Evolutionary conservation across 2,113 vertebrate genomes (phyloP), one percentile per base, ranked within the genome.

Genomic region (Melanocharis versteri): DNA sequence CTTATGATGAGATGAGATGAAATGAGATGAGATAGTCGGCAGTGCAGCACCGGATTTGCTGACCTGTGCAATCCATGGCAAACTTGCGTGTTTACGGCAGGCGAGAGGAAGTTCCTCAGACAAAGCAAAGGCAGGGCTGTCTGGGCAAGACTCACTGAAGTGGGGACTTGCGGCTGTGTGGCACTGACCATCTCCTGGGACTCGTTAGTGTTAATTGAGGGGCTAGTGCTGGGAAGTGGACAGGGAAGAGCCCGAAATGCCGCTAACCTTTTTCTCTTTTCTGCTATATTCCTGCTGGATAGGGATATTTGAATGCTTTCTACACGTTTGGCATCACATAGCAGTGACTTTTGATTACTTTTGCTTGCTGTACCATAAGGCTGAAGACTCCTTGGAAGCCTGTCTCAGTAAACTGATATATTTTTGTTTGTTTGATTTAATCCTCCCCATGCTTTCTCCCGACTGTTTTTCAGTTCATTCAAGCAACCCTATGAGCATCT

Each of bases 161-260:
- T 15, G 40, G 48, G 13, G 24, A 61, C 82, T 60, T 40, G 77
- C 17, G 66, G 30, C 39, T 60, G 17, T 45, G 19, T 57, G 68
- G 56, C 22, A 0, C 60, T 78, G 61, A 79, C 84, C 65, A 44
- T 77, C 85, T 87, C 73, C 48, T 62, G 66, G 70, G 82, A n/a
- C 78, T 91, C 2, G 0, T 60, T 73, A 61, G 11, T 71, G 24
- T 82, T 89, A 42, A 78, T 13, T 87, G 81, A 19, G 21, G 45
- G 13, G 8, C 3, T 0, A 2, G 62, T 1, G 0, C 40, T 9
- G 23, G 13, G 20, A 62, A 69, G 26, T 13, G 20, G 35, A 45
- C 31, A 40, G 45, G n/a, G 66, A 57, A 69, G n/a, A 92, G 27
- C 30, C 44, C 1, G 0, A 27, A 51, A 10, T 26, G 37, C 50